phyloP scores from a whole-genome alignment of 2,113 vertebrate genomes.

The Daubentonia madagascariensis region DNA sequence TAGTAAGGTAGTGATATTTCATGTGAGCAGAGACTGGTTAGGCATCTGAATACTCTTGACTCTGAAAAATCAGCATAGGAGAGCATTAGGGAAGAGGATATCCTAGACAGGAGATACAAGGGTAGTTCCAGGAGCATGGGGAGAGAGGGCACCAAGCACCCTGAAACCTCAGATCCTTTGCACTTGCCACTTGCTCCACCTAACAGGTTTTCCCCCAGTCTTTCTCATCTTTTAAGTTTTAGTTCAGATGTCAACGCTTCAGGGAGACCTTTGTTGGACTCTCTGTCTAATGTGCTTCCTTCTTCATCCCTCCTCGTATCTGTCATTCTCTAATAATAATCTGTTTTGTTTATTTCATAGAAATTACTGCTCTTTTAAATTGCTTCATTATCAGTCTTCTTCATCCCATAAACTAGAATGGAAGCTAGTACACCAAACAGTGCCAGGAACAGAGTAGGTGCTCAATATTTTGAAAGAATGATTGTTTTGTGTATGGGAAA shows the following conservation, averaged over 20 bases:
- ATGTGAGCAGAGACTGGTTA: neutral
- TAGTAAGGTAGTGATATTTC: neutral
- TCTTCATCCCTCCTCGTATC: neutral
- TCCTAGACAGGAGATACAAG: neutral
- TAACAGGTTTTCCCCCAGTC: neutral
- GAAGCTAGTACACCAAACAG: neutral
- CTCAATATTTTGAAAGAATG: neutral
- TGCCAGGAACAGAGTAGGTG: neutral
- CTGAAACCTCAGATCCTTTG: neutral
- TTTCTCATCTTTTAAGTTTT: neutral
- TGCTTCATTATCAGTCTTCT: neutral
- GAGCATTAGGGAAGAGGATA: neutral
- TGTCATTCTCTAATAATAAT: neutral
- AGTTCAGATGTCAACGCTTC: neutral
- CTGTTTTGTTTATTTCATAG: neutral
- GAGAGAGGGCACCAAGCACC: accelerated
- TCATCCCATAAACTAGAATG: neutral
- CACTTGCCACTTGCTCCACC: neutral
- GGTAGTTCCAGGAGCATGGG: neutral
- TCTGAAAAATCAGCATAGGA: neutral
- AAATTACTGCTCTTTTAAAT: neutral
- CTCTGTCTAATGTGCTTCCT: neutral
- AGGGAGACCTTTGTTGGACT: neutral
- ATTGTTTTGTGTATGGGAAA: neutral
- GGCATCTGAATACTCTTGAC: neutral